Evolutionary conservation across 2,888 invertebrate species (phyloP), one percentile per base, ranked within the genome.

Genomic region (Eucriotettix oculatus): DNA sequence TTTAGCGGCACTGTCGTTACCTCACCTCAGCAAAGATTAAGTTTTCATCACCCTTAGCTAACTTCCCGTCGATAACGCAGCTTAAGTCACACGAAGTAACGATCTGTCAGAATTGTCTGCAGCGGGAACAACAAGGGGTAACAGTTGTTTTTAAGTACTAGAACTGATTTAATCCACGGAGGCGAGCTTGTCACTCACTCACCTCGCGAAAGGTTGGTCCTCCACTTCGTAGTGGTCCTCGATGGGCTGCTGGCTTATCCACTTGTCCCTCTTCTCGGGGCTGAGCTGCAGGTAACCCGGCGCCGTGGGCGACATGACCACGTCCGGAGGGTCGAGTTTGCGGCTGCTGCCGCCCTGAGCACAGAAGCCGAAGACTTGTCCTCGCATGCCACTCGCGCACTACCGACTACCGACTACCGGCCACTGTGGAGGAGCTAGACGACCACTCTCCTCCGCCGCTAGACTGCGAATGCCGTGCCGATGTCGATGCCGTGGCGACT

Each of bases 121-220:
- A 29, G 29, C 2, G 3, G 29, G 7, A 29, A 2, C 29, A 29
- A 29, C 3, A 29, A 29, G 7, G n/a, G n/a, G n/a, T n/a, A 5
- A 29, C 7, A 29, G 29, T 29, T 7, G 29, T 7, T 29, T 29
- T 29, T 29, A 7, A 2, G 7, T 29, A 29, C 7, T 29, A 29
- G 7, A 29, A n/a, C n/a, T n/a, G n/a, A n/a, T n/a, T n/a, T n/a
- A n/a, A 29, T 29, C 29, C 29, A 29, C 29, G 29, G 29, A 2
- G 29, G 29, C 29, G 29, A 29, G 29, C 5, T 1, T n/a, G 3
- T 3, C 48, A 48, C 48, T 48, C 14, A n/a, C 60, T 62, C 63
- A 72, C 72, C 72, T 71, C 64, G 72, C 72, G 62, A 72, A 71
- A 12, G 72, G 71, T 62, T 71, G 68, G 58, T 69, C 68, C 65